Base-by-base conservation (phyloP, 2,797 vertebrate genomes). In the Margarornis squamiger region DNA sequence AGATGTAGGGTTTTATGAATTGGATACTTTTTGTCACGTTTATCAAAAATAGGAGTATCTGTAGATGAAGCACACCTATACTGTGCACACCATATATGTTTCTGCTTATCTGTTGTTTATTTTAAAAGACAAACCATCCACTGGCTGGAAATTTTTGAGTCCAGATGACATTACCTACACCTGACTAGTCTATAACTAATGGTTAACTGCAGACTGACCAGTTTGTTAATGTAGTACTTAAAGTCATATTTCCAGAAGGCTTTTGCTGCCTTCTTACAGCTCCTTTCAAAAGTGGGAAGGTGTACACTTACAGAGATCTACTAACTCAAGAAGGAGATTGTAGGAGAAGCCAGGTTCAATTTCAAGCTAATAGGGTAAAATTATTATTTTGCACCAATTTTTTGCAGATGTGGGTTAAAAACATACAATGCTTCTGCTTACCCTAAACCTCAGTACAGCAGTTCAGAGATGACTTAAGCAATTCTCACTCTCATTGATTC, bases 31-130 rank as follows among this genome's bases (percentile, higher is more conserved):
- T 52, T 68, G 24, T 17, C 36, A n/a, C 0, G 7, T 12, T 78
- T 67, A 68, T 46, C 17, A 66, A 80, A 78, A 91, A 57, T 8
- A 49, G 22, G 38, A 81, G 32, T 46, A 0, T 1, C 32, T 66
- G 10, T 12, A 46, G 29, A 43, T 30, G 24, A 8, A 61, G 4
- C 4, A 36, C 17, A 83, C 7, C 26, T 68, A 17, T 22, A 30
- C 17, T 63, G n/a, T 0, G 0, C 26, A 59, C 12, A 43, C 8
- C 3, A 24, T 12, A 39, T 3, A 2, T 46, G 4, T 46, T 88
- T 81, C 39, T 63, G 6, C 43, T 94, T 45, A 52, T 76, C 48
- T 14, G 27, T 20, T 32, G 19, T 18, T 36, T 45, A 72, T 62
- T 82, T 61, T 78, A 65, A n/a, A 9, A 59, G 51, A 67, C 5